Evolutionary conservation across 2,113 vertebrate genomes (phyloP).

Genomic region (Hymenochirus boettgeri): DNA sequence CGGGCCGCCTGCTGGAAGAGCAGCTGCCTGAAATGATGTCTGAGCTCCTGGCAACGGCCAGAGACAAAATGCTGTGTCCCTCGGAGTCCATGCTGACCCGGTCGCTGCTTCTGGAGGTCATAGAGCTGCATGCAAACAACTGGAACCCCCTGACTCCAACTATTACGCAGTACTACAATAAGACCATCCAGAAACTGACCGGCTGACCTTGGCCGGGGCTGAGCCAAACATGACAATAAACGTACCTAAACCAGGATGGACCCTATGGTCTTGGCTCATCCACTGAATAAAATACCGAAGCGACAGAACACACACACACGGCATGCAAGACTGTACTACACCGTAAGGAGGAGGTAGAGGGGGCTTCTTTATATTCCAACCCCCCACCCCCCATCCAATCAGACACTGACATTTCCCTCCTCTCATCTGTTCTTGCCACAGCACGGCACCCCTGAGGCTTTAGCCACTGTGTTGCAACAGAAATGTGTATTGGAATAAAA

Average conservation of each 20-base stretch:
- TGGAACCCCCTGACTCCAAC: conserved; percentile 92
- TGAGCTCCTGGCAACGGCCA: conserved; percentile 80
- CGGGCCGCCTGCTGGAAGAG: conserved; percentile 88
- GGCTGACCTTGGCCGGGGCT: too few relatives aligned
- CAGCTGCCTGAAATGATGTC: conserved; percentile 97
- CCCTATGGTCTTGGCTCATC: conserved; percentile 13
- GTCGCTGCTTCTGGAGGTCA: conserved; percentile 96
- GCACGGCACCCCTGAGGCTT: conserved; percentile 35
- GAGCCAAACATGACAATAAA: too few relatives aligned
- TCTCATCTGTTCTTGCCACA: conserved; percentile 32
- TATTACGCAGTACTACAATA: conserved; percentile 97
- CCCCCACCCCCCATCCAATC: too few relatives aligned
- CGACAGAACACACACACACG: conserved; percentile 35
- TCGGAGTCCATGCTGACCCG: conserved; percentile 88
- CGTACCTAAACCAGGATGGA: conserved; percentile 16
- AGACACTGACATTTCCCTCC: conserved; percentile 39
- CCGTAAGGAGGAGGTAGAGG: conserved; percentile 54
- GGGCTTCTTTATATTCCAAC: conserved; percentile 16
- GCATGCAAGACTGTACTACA: conserved; percentile 53
- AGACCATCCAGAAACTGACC: conserved; percentile 97
- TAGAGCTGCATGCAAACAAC: conserved; percentile 93
- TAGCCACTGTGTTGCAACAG: conserved; percentile 25
- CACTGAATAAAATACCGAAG: conserved; percentile 1
- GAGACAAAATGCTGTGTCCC: conserved; percentile 97
- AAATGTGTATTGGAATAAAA: conserved; percentile 24